Conservation (phyloP, 2,113 vertebrate genomes). For the Machaerirhynchus nigripectus region DNA sequence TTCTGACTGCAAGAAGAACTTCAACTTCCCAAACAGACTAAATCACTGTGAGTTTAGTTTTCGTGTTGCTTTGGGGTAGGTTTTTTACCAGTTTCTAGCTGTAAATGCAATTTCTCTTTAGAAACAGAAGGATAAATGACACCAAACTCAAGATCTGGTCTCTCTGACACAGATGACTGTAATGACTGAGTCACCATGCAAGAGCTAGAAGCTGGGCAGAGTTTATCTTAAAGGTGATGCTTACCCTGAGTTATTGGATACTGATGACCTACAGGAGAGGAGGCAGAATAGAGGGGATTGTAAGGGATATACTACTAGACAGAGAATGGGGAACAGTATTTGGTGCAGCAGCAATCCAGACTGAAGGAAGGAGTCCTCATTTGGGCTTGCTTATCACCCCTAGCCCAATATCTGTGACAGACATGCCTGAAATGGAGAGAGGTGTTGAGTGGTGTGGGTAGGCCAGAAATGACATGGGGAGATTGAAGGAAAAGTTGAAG, state of each 20-base stretch:
- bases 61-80: not conserved
- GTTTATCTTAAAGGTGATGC: not conserved
- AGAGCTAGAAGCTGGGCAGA: not conserved
- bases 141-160: not conserved
- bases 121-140: not conserved
- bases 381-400: not conserved
- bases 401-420: not conserved
- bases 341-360: too few relatives aligned
- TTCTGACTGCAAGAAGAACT: not conserved
- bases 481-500: not conserved
- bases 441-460: not conserved
- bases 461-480: not conserved
- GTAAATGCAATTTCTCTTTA: not conserved
- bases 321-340: not conserved
- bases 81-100: not conserved
- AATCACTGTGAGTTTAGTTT: not conserved
- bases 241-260: not conserved
- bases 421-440: not conserved
- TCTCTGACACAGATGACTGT: not conserved
- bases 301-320: not conserved
- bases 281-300: not conserved
- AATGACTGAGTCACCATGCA: not conserved
- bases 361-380: not conserved
- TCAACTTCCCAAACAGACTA: not conserved
- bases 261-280: not conserved